These are phyloP conservation scores for Torymus texanus DNA, from an alignment of 2,888 invertebrate species.

Conservation along the genomic window DNA sequence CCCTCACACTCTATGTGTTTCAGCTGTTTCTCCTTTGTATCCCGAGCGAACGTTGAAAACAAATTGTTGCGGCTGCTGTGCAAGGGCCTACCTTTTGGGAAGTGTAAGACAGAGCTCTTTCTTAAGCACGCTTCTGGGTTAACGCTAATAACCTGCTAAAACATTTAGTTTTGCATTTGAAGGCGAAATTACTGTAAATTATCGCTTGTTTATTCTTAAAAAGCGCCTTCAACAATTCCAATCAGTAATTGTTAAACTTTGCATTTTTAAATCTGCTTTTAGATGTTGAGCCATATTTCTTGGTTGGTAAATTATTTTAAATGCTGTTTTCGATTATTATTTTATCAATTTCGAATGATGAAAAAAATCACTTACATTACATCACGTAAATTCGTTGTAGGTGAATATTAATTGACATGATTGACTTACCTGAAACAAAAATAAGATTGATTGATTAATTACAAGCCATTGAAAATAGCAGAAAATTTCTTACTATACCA, in stretches of 20 bases:
- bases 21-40: background rate
- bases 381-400: background rate
- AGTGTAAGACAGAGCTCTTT: background rate
- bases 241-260: too few relatives aligned
- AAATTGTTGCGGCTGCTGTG: conserved; percentile 2
- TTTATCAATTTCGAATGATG: too few relatives aligned
- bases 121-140: background rate
- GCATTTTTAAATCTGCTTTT: too few relatives aligned
- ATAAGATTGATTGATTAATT: background rate
- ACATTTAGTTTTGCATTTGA: background rate
- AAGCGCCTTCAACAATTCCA: too few relatives aligned
- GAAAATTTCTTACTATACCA: too few relatives aligned
- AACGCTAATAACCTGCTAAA: background rate
- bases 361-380: background rate
- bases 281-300: too few relatives aligned
- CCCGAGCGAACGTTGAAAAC: conserved; percentile 4
- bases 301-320: too few relatives aligned
- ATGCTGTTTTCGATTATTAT: too few relatives aligned
- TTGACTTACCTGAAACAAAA: conserved; percentile 8
- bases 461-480: background rate
- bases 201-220: background rate
- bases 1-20: background rate
- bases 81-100: background rate
- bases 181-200: background rate
- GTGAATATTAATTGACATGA: background rate